phyloP scores from a whole-genome alignment of 2,797 vertebrate species.

The Chromobotia macracanthus region DNA sequence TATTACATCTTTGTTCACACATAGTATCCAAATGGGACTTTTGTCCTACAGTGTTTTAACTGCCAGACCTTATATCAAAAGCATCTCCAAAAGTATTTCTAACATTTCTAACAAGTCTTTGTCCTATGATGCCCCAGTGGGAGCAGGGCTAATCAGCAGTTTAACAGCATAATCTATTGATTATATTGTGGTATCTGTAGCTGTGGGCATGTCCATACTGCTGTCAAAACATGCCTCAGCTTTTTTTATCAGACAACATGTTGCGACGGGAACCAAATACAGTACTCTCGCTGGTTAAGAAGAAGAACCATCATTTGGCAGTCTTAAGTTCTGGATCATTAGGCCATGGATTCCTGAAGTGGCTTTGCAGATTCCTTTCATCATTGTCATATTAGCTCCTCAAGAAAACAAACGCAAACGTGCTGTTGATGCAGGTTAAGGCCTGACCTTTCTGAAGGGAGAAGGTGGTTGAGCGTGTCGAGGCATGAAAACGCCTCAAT shows the following conservation, averaged over 20 bases:
- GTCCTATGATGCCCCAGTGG: not conserved
- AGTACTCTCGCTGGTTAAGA: not conserved
- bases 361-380: slow-evolving; percentile 18
- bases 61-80: too few species aligned
- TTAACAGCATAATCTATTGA: not conserved
- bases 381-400: not conserved
- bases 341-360: slow-evolving; percentile 12
- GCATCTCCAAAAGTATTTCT: not conserved
- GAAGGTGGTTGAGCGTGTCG: slow-evolving; percentile 20
- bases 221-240: not conserved
- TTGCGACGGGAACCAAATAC: slow-evolving; percentile 6
- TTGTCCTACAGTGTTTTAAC: not conserved
- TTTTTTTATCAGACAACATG: slow-evolving; percentile 23
- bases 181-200: not conserved
- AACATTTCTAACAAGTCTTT: not conserved
- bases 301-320: not conserved
- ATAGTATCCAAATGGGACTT: not conserved
- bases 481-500: slow-evolving; percentile 1
- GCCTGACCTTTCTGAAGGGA: slow-evolving; percentile 2
- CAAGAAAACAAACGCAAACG: not conserved
- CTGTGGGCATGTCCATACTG: not conserved
- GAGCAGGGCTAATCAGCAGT: not conserved
- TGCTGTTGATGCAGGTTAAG: slow-evolving; percentile 20
- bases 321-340: slow-evolving; percentile 7
- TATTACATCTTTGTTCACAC: too few species aligned